Evolutionary conservation across 53 echinoderm and acorn worm species (phyloP).

Genomic region (Temnopleurus reevesii): DNA sequence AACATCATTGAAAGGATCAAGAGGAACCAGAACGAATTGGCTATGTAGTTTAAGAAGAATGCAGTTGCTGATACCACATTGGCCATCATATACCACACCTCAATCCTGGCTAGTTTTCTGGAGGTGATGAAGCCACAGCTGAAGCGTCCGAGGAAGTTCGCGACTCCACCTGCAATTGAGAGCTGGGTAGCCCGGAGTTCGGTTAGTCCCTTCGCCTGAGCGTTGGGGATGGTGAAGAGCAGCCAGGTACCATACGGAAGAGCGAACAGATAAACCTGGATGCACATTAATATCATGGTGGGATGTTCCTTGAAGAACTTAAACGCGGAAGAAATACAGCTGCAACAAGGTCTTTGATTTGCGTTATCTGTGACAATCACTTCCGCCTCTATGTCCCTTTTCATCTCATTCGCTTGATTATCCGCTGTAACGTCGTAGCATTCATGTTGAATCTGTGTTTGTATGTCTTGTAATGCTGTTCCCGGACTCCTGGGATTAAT

Average conservation of each 20-base stretch:
- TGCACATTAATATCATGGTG: neutral
- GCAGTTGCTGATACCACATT: neutral
- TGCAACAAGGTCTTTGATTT: neutral
- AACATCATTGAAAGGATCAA: neutral
- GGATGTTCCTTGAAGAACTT: conserved; percentile 23
- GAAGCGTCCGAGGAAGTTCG: conserved; percentile 18
- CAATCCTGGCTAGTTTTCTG: neutral
- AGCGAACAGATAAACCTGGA: neutral
- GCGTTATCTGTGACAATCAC: neutral
- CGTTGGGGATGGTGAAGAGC: conserved; percentile 18
- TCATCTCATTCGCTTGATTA: too few species aligned
- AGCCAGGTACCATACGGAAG: neutral
- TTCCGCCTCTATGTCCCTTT: neutral
- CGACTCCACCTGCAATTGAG: conserved; percentile 11
- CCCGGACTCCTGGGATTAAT: too few species aligned
- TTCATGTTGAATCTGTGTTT: too few species aligned
- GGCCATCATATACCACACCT: neutral
- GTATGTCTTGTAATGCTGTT: too few species aligned
- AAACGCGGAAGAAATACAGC: neutral
- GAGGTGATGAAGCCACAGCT: neutral
- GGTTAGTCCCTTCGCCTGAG: neutral
- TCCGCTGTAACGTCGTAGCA: too few species aligned
- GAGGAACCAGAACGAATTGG: conserved; percentile 14
- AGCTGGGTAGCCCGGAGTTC: neutral
- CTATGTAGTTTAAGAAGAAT: neutral